Evolutionary conservation across 2,113 vertebrate species (phyloP), one percentile per base, ranked within the genome.

Genomic region (Jacana jacana): DNA sequence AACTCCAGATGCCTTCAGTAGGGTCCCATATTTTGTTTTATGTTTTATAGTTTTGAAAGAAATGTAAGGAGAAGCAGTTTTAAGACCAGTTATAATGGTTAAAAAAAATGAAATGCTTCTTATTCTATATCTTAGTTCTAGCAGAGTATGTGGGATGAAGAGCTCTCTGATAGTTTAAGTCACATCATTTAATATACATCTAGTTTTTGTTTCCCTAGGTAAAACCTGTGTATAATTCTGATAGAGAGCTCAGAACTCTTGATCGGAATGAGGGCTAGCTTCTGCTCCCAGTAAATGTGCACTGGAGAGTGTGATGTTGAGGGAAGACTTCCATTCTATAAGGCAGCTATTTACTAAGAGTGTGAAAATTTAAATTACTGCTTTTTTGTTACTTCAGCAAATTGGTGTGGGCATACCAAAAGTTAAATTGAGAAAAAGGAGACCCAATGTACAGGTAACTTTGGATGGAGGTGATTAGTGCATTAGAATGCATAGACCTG

Each of bases 391-490:
- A 96, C 98, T 98, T 98, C 92, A 98, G 98, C 97, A 98, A 96
- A 98, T 98, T 98, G 98, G 98, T 97, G 95, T 98, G 97, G 98
- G 98, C 96, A 98, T 98, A 96, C 98, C 98, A 95, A 98, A 98
- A 97, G 71, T 98, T 98, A 98, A 98, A 87, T 97, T 98, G 95
- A 98, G 98, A 94, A 97, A 98, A 97, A 98, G 98, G 97, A 98
- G 97, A 97, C 98, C 98, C 83, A 83, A 96, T 97, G 91, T 98
- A 64, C 98, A 98, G 98, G 98, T 98, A 98, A 98, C 92, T 97
- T 92, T 96, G 93, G 91, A 72, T 94, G 89, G 88, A 95, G 81
- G 81, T 96, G 97, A 96, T 89, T 82, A 81, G 55, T 92, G 97
- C 78, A 65, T 96, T 97, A 94, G 91, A 95, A 66, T 95, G 96